Percentiles rank a stretch among this genome's conserved stretches.
Evolutionary conservation across 2,888 invertebrate species (phyloP).

Genomic region (Mycalesis mineus): DNA sequence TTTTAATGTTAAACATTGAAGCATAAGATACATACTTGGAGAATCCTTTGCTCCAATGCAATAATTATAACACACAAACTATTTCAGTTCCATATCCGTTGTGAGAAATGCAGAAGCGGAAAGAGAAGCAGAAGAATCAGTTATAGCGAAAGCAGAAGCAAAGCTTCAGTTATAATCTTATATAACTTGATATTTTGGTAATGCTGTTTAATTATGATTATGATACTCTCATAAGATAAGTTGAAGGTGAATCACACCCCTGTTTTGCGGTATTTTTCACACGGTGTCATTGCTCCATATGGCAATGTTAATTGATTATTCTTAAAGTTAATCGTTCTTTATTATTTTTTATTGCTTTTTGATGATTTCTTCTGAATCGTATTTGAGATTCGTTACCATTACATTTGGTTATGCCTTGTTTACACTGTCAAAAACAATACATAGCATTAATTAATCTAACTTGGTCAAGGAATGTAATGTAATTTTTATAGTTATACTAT

Average conservation of each 20-base stretch:
- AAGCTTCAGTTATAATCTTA: not conserved
- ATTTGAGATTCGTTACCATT: not conserved
- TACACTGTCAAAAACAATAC: constrained; percentile 3
- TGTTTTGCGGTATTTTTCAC: too few relatives aligned
- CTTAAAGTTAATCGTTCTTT: not conserved
- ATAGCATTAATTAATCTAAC: not conserved
- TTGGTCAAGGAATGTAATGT: not conserved
- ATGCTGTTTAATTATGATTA: too few relatives aligned
- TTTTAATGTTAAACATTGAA: too few relatives aligned
- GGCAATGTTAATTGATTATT: too few relatives aligned
- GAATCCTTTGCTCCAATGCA: too few relatives aligned
- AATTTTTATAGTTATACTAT: too few relatives aligned
- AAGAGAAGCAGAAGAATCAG: not conserved
- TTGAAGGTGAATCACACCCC: too few relatives aligned
- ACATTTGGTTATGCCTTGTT: not conserved
- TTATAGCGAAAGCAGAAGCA: not conserved
- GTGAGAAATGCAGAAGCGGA: not conserved
- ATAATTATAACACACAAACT: too few relatives aligned
- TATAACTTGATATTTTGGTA: not conserved
- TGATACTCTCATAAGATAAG: too few relatives aligned
- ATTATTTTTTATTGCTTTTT: not conserved
- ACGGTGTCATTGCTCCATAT: too few relatives aligned
- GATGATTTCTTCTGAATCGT: not conserved
- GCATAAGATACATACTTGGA: too few relatives aligned
- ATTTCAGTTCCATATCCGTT: too few relatives aligned